Evolutionary conservation across 2,888 invertebrate genomes (phyloP).

Genomic region (Nasonovia ribisnigri): DNA sequence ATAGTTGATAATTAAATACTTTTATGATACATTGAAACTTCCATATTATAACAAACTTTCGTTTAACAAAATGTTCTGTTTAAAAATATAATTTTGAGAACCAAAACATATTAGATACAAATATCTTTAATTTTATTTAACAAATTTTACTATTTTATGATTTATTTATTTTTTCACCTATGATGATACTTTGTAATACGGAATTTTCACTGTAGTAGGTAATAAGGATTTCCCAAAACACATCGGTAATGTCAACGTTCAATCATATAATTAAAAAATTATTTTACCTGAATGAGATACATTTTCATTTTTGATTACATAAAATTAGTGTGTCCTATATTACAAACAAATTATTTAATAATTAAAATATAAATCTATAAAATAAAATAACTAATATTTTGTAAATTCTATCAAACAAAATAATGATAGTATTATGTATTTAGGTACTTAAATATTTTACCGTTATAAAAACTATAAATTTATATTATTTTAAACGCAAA

Average conservation of each 20-base stretch:
- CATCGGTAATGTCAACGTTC: not conserved
- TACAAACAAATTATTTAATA: not conserved
- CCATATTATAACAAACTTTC: too few relatives aligned
- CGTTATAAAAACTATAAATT: not conserved
- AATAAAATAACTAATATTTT: not conserved
- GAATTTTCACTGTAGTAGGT: not conserved
- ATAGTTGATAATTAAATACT: not conserved
- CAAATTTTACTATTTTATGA: too few relatives aligned
- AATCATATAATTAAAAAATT: not conserved
- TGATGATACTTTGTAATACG: too few relatives aligned
- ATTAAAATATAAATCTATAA: not conserved
- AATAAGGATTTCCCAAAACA: not conserved
- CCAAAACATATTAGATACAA: too few relatives aligned
- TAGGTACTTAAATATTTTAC: not conserved
- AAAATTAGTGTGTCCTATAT: not conserved
- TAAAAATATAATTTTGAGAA: too few relatives aligned
- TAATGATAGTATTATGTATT: not conserved
- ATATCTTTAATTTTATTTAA: too few relatives aligned
- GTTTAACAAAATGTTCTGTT: too few relatives aligned
- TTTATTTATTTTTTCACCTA: too few relatives aligned
- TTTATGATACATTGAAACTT: not conserved
- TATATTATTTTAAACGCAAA: not conserved
- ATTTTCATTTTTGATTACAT: not conserved
- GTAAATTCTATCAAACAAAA: not conserved
- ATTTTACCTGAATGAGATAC: not conserved